phyloP scores from a whole-genome alignment of 2,888 invertebrate genomes.

The Heliconius ethilla region DNA sequence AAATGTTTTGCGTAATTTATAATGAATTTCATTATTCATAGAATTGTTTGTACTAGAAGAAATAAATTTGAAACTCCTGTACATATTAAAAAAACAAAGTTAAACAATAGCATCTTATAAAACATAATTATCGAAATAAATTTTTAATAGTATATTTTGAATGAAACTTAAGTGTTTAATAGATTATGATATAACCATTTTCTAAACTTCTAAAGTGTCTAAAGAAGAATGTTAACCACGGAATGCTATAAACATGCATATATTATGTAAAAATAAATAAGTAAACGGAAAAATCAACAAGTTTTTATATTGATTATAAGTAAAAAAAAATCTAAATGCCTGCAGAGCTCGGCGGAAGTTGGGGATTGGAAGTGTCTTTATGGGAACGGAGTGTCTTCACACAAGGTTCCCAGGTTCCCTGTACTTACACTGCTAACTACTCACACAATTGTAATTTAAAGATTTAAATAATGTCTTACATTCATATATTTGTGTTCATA shows the following conservation, averaged over 20 bases:
- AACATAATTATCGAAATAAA: neutral
- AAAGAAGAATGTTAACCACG: neutral
- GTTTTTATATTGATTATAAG: too few species aligned
- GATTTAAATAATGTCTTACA: constrained; percentile 5
- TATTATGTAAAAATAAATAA: neutral
- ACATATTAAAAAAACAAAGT: neutral
- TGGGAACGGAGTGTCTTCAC: too few species aligned
- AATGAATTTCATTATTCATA: neutral
- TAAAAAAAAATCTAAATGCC: too few species aligned
- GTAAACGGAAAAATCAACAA: too few species aligned
- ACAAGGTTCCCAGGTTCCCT: too few species aligned
- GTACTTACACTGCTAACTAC: too few species aligned
- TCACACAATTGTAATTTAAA: too few species aligned
- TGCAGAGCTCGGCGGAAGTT: too few species aligned
- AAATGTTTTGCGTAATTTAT: neutral
- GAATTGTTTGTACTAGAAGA: neutral
- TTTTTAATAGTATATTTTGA: neutral
- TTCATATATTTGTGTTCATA: constrained; percentile 7
- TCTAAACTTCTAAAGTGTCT: neutral
- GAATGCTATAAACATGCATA: neutral
- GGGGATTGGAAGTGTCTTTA: too few species aligned
- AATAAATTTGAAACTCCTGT: neutral
- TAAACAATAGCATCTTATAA: neutral
- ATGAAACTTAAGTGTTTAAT: neutral
- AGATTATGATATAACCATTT: neutral